These are phyloP conservation scores for Lapara coniferarum DNA, from an alignment of 2,888 invertebrate species.

Conservation along the genomic window DNA sequence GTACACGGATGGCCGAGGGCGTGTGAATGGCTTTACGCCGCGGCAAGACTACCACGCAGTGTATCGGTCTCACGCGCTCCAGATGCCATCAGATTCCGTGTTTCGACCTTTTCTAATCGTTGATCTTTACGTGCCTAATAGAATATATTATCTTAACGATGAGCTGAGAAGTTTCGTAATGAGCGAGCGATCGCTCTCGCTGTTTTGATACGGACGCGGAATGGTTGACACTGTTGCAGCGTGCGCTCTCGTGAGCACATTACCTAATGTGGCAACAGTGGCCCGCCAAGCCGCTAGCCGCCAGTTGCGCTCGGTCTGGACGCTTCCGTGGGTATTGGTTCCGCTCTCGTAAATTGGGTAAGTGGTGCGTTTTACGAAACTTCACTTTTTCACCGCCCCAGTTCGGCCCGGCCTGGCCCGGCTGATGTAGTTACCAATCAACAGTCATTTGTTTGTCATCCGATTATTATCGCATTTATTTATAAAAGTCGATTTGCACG, in stretches of 20 bases:
- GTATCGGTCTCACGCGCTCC: constrained; percentile 69
- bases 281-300: constrained; percentile 49
- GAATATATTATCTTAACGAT: constrained; percentile 47
- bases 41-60: constrained; percentile 53
- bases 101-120: constrained; percentile 60
- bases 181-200: constrained; percentile 59
- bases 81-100: constrained; percentile 65
- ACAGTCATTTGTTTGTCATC: constrained; percentile 63
- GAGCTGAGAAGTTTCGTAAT: constrained; percentile 1
- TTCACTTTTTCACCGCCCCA: constrained; percentile 77
- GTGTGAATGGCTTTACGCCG: constrained; percentile 62
- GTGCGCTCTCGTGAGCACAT: constrained; percentile 69
- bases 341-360: constrained; percentile 81
- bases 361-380: constrained; percentile 80
- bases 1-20: constrained; percentile 59
- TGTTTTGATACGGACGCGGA: constrained; percentile 63
- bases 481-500: constrained; percentile 70
- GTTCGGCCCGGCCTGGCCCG: constrained; percentile 53
- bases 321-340: constrained; percentile 75
- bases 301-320: constrained; percentile 56
- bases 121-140: constrained; percentile 61
- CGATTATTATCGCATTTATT: constrained; percentile 67
- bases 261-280: constrained; percentile 75
- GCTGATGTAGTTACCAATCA: constrained; percentile 58
- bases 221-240: constrained; percentile 67